Conservation (phyloP, 53 echinoderm and acorn worm species). For the Antedon mediterranea region DNA sequence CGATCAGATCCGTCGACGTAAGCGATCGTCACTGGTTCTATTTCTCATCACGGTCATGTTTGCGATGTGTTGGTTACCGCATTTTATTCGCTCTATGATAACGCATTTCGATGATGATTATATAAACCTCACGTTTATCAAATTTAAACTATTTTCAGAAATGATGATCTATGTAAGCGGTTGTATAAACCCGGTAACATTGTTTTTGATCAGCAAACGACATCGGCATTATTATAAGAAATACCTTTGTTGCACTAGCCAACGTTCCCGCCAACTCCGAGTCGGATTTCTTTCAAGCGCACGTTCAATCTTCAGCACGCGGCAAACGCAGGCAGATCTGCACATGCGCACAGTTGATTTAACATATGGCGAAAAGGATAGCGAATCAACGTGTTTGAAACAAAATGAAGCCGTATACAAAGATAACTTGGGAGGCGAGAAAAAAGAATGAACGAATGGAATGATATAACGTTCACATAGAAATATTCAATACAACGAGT, state of each 20-base stretch:
- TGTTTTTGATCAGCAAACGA: not conserved
- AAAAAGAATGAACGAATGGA: no score
- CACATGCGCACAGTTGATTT: not conserved
- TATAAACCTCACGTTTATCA: no score
- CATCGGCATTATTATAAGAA: not conserved
- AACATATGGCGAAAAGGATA: no score
- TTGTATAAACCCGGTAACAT: not conserved
- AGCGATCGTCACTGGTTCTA: not conserved
- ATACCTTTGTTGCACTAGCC: not conserved
- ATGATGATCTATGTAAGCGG: not conserved
- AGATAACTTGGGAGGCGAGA: no score
- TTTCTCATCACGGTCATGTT: not conserved
- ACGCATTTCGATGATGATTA: not conserved
- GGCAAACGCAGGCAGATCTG: not conserved
- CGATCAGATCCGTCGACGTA: not conserved
- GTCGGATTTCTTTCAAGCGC: not conserved
- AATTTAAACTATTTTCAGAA: not conserved
- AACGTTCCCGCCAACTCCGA: not conserved
- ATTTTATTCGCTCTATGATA: not conserved
- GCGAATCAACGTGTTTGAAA: no score
- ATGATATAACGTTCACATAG: no score
- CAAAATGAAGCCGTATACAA: no score
- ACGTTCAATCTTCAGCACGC: not conserved
- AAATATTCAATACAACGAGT: no score
- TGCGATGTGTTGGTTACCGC: not conserved